Percentiles rank a stretch among this genome's conserved stretches.
Conservation (phyloP, 2,797 vertebrate species). For the Myiothlypis chrysogaster region DNA sequence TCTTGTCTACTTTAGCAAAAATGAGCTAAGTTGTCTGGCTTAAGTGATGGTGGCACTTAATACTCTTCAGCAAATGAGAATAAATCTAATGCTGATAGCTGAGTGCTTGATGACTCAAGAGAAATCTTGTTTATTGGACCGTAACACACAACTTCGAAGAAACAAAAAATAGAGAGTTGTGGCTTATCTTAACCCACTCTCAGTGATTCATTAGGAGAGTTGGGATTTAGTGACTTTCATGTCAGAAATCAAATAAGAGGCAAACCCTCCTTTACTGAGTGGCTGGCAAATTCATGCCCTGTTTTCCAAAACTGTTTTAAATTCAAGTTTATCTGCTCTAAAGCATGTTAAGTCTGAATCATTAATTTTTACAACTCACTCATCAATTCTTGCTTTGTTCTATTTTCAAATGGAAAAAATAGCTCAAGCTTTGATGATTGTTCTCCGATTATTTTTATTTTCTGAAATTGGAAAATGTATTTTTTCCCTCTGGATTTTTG, state of each 20-base stretch:
- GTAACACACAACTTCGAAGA: slow-evolving; percentile 46
- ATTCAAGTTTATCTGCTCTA: slow-evolving; percentile 12
- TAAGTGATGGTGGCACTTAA: background rate
- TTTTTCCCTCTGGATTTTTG: background rate
- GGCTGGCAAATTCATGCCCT: background rate
- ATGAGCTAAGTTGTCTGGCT: background rate
- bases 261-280: background rate
- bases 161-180: slow-evolving; percentile 21
- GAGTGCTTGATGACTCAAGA: slow-evolving; percentile 52
- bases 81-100: slow-evolving; percentile 32
- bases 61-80: background rate
- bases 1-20: background rate
- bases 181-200: slow-evolving; percentile 55
- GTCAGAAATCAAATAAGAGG: slow-evolving; percentile 45
- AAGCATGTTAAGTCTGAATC: slow-evolving; percentile 16
- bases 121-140: slow-evolving; percentile 41
- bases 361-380: background rate
- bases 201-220: slow-evolving; percentile 64
- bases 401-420: background rate
- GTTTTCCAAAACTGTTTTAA: background rate
- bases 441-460: slow-evolving; percentile 7
- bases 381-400: background rate
- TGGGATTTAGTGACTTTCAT: slow-evolving; percentile 61
- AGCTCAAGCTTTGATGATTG: background rate
- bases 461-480: background rate